Conservation (phyloP, 1,140 invertebrate genomes). For the Hestina assimilis region DNA sequence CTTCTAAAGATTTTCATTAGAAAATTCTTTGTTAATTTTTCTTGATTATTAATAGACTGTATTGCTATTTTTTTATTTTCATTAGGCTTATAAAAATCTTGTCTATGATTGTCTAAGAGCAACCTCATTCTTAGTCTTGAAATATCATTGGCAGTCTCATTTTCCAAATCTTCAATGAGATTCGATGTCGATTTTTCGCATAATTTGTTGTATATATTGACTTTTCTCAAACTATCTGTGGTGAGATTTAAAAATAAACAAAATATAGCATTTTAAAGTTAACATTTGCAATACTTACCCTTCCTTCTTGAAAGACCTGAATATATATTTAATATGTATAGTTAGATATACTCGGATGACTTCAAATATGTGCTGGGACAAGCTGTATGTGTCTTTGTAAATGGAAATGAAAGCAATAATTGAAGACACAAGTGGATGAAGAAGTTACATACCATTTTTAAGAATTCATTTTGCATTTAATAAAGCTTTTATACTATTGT, state of each 20-base stretch:
- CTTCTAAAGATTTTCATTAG: background rate
- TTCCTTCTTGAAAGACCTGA: slow-evolving; percentile 52
- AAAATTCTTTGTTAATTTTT: background rate
- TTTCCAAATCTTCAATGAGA: background rate
- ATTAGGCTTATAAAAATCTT: background rate
- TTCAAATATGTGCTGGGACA: too few species aligned
- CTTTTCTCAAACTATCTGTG: slow-evolving; percentile 37
- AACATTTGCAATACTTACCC: slow-evolving; percentile 31
- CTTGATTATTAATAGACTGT: background rate
- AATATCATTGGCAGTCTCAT: background rate
- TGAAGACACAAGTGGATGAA: too few species aligned
- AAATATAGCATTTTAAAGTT: slow-evolving; percentile 2
- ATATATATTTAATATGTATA: background rate
- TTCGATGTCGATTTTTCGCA: slow-evolving; percentile 13
- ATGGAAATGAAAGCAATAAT: too few species aligned
- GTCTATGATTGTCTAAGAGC: background rate
- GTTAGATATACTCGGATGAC: too few species aligned
- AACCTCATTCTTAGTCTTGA: background rate
- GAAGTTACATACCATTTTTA: too few species aligned
- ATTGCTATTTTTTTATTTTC: background rate
- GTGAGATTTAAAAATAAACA: background rate
- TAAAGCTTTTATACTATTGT: too few species aligned
- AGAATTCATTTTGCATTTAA: too few species aligned
- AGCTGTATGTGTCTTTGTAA: too few species aligned
- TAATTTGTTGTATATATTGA: slow-evolving; percentile 23